phyloP scores from a whole-genome alignment of 92 coral and sea anemone species.

The Palythoa heliodiscus region DNA sequence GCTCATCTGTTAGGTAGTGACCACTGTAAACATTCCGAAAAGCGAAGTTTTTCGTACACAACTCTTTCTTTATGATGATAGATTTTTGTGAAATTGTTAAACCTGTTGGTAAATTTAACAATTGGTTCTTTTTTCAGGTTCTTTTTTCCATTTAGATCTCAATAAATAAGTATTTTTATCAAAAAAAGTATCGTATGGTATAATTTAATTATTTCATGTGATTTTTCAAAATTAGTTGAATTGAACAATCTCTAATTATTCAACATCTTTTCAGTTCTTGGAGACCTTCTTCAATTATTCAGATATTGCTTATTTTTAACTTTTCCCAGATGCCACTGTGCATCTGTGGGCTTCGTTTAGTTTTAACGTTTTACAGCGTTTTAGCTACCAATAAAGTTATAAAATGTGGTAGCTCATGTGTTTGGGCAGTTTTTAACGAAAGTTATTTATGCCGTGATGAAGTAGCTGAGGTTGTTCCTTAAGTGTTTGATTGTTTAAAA shows the following conservation, averaged over 20 bases:
- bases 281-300: neutral
- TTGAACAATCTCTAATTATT: neutral
- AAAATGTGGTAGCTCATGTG: neutral
- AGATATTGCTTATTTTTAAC: neutral
- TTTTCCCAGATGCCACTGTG: neutral
- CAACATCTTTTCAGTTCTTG: neutral
- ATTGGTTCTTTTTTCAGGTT: too few species aligned
- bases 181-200: neutral
- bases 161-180: neutral
- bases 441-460: neutral
- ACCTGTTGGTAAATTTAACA: too few species aligned
- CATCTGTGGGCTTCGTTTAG: too few species aligned
- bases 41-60: too few species aligned
- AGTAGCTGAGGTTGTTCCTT: neutral
- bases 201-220: neutral
- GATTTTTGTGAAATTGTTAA: too few species aligned
- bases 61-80: neutral
- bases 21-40: too few species aligned
- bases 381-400: neutral
- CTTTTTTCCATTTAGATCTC: too few species aligned
- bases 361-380: too few species aligned
- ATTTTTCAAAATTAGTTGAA: neutral
- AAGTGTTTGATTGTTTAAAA: slow-evolving; percentile 1
- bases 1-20: too few species aligned
- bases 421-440: neutral